Base-by-base conservation (phyloP, 2,888 invertebrate genomes). In the Troglohyphantes excavatus region DNA sequence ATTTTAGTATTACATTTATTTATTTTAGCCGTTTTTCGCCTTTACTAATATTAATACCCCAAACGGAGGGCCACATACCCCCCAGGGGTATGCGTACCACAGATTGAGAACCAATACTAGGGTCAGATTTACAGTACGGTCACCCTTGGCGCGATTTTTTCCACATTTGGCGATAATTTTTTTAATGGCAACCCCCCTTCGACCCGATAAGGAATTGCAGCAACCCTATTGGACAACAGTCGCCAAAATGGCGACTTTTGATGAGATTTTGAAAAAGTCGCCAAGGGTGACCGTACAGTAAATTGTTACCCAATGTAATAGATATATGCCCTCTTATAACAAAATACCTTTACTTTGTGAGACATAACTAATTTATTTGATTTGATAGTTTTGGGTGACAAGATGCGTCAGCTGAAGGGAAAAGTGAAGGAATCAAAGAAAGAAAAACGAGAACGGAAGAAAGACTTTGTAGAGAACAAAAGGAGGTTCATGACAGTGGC, bases 381-480 rank as follows among this genome's bases (percentile, higher is more conserved):
- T 68, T 29, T 68, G 6, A 2, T 23, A 73, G 46, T 26, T 46
- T 73, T 26, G n/a, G 5, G 17, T 33, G 26, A 27, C 27, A 73
- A 39, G 13, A 89, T 89, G 89, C 89, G 89, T 7, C 89, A 89
- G 21, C 63, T 89, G 21, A 89, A 89, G 76, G 89, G 89, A 23
- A 89, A 89, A 76, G 89, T 89, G 11, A 89, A 89, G 26, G 89
- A 89, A 89, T 67, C 76, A 59, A 89, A 81, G 39, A 89, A 89
- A 53, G 89, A 89, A 29, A 89, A 89, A 67, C 75, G 89, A 70
- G 83, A 89, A 70, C 23, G 89, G 11, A 89, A 89, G 46, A 89
- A 83, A 63, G 89, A 89, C 21, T 79, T 79, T 76, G 75, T 26
- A 13, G 89, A 89, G 27, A 83, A 82, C 63, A 89, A 89, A 29